Percentiles rank a stretch among this genome's conserved stretches.
Evolutionary conservation across 2,888 invertebrate species (phyloP).

Genomic region (Epinotia nisella): DNA sequence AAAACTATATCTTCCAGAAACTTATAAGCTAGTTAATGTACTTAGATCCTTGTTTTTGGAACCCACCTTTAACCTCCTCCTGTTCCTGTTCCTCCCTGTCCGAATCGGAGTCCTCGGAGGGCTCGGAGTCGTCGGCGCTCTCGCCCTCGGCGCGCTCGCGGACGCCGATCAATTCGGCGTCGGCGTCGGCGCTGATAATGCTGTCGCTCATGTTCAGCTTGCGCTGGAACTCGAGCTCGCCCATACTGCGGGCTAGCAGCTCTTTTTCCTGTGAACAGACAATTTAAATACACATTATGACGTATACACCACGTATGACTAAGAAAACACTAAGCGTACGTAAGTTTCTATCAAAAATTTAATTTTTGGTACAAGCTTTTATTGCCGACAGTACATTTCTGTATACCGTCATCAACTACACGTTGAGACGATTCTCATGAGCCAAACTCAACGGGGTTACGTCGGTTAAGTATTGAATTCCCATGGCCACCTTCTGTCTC

Average conservation of each 20-base stretch:
- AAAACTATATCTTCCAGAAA: too few relatives aligned
- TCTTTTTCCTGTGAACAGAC: conserved; percentile 79
- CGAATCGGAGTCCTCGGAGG: conserved; percentile 84
- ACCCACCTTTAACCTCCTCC: conserved; percentile 81
- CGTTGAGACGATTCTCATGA: too few relatives aligned
- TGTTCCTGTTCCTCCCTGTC: conserved; percentile 79
- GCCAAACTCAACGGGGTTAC: too few relatives aligned
- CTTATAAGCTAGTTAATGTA: too few relatives aligned
- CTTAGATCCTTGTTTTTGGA: neutral
- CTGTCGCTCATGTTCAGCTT: conserved; percentile 76
- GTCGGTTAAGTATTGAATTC: too few relatives aligned
- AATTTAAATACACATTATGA: too few relatives aligned
- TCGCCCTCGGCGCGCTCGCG: conserved; percentile 84
- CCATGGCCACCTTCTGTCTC: too few relatives aligned
- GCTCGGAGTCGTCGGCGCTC: conserved; percentile 84
- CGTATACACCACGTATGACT: too few relatives aligned
- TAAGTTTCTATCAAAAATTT: neutral
- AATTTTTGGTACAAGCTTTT: too few relatives aligned
- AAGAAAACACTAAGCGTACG: too few relatives aligned
- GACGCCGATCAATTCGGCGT: conserved; percentile 70
- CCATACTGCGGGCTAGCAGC: conserved; percentile 78
- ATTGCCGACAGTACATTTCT: too few relatives aligned
- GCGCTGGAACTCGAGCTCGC: conserved; percentile 76
- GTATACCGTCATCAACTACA: too few relatives aligned
- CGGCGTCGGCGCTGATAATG: conserved; percentile 59